These are phyloP conservation scores for Tinamus major DNA, from an alignment of 2,797 vertebrate genomes.

Conservation along the genomic window DNA sequence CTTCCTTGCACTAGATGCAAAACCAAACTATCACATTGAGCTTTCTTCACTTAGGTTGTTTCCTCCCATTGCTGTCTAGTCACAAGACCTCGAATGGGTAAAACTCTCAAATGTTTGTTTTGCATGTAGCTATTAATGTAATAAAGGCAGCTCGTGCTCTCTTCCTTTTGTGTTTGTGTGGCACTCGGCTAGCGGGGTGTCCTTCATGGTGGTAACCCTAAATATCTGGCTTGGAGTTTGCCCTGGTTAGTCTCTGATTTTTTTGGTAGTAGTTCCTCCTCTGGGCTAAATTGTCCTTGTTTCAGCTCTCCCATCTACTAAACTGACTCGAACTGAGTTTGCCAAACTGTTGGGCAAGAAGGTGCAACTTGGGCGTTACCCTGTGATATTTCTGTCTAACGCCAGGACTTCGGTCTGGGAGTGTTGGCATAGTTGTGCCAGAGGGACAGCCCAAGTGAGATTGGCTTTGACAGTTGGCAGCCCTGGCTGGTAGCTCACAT, in stretches of 20 bases:
- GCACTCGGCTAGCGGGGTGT: not conserved
- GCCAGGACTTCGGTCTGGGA: accelerated
- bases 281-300: not conserved
- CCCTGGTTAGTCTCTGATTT: not conserved
- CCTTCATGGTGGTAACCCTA: not conserved
- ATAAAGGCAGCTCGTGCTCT: not conserved
- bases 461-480: no score
- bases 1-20: not conserved
- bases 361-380: not conserved
- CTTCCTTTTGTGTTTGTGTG: not conserved
- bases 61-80: not conserved
- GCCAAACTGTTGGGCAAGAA: not conserved
- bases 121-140: not conserved
- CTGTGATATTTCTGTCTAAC: not conserved
- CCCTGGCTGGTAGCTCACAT: not conserved
- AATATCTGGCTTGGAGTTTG: not conserved
- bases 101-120: not conserved
- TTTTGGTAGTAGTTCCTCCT: not conserved
- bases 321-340: not conserved
- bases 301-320: not conserved
- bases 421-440: not conserved
- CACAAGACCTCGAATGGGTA: not conserved
- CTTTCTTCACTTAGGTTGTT: not conserved
- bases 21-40: not conserved
- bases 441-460: not conserved